Evolutionary conservation across 2,888 invertebrate species (phyloP), one percentile per base, ranked within the genome.

Genomic region (Empis livida): DNA sequence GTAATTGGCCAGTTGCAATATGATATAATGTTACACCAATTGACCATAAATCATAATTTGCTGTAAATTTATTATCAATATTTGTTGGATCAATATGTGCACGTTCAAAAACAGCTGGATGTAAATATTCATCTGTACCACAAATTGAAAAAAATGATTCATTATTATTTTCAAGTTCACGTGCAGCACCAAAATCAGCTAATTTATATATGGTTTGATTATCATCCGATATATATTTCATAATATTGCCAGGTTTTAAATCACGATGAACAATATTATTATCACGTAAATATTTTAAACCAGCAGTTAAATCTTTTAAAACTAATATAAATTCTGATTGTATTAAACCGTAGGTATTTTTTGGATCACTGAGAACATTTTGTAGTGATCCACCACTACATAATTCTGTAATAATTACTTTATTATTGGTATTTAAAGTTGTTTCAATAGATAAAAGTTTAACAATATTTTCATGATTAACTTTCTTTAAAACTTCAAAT

Each of bases 91-190:
- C 67, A 39, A 93, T 68, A 11, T 93, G 90, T 1, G 92, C 93
- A 55, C 89, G 68, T 66, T 91, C 91, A 64, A 92, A 93, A 84
- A 94, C 88, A 63, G 93, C 91, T 1, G 92, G 92, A 68, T 92
- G 91, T 43, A 94, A 71, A 67, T 93, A 94, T 65, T 94, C 93
- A 64, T 93, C 93, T 0, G 93, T 94, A 1, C 94, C 94, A 69
- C 93, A 93, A 11, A 94, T 66, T 0, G 92, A 92, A 58, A 88
- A 81, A 70, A 94, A 94, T 59, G 89, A 86, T 62, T 93, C 91
- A 35, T 35, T 35, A 35, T 35, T 13, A 60, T 92, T 92, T 59
- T 90, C 84, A 16, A 94, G 68, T 64, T 92, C 91, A 56, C 92
- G 72, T 0, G 93, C 93, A 10, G 93, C 93, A 14, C 93, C 94